Evolutionary conservation across 2,113 vertebrate genomes (phyloP).

Genomic region (Protobothrops flavoviridis): DNA sequence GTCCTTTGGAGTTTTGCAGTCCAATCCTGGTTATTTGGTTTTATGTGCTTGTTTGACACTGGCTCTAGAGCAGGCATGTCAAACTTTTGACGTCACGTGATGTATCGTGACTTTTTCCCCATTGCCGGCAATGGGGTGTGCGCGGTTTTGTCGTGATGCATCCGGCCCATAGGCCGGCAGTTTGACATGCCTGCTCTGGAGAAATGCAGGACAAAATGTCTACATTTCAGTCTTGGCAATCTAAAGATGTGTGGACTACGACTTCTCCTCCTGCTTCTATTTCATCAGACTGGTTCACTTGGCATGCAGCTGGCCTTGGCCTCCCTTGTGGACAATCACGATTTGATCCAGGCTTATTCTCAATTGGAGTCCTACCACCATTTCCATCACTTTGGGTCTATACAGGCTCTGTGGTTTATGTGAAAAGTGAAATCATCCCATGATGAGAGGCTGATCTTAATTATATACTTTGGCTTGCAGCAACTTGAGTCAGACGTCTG

Average conservation of each 20-base stretch:
- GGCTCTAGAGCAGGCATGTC: not conserved
- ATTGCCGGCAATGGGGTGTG: no score
- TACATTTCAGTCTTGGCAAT: no score
- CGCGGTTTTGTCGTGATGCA: no score
- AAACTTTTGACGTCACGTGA: no score
- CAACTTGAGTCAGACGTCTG: not conserved
- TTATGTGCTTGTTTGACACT: not conserved
- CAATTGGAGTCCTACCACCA: not conserved
- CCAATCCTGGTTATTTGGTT: not conserved
- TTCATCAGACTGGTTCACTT: not conserved
- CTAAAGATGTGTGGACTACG: no score
- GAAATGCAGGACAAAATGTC: not conserved
- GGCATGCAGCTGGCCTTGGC: not conserved
- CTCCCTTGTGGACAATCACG: not conserved
- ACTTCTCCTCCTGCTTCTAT: not conserved
- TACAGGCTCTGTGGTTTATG: not conserved
- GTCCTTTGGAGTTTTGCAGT: not conserved
- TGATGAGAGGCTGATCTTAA: not conserved
- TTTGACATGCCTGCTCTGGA: not conserved
- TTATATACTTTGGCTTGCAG: not conserved
- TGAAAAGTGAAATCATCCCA: not conserved
- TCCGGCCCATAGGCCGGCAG: no score
- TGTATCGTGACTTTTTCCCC: no score
- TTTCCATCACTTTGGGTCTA: not conserved
- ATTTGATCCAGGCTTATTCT: not conserved